A percentile compares a stretch with the other conserved stretches of the same genome.
Evolutionary conservation across 2,113 vertebrate species (phyloP).

Genomic region (Limnothrissa miodon): DNA sequence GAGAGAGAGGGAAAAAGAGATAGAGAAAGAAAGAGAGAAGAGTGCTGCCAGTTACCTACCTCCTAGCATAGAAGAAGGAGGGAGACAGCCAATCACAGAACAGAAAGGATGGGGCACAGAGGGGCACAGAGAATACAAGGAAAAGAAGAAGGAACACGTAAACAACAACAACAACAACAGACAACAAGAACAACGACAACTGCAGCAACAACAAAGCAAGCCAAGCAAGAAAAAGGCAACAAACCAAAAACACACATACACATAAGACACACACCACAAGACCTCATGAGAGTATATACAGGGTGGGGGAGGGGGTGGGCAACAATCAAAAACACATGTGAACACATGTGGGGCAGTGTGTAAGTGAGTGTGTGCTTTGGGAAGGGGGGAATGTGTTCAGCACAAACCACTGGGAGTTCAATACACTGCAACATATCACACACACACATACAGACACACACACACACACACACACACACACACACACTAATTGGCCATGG

Average conservation of each 20-base stretch:
- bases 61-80: constrained; percentile 14
- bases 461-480: background rate
- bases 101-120: background rate
- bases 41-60: background rate
- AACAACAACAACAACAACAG: background rate
- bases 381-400: background rate
- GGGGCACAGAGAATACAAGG: background rate
- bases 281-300: background rate
- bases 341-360: constrained; percentile 1
- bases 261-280: background rate
- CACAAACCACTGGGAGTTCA: background rate
- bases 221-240: background rate
- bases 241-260: constrained; percentile 10
- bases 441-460: background rate
- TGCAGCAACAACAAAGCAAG: constrained; percentile 77
- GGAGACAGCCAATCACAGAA: constrained; percentile 17
- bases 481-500: background rate
- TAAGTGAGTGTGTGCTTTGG: background rate
- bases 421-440: background rate
- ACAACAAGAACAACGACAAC: constrained; percentile 58
- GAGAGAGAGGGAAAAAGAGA: constrained; percentile 55
- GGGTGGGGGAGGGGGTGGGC: background rate
- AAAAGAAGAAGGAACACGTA: background rate
- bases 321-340: constrained; percentile 15
- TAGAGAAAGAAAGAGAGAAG: constrained; percentile 59